Percentiles rank a stretch among this genome's conserved stretches.
phyloP scores from a whole-genome alignment of 2,113 vertebrate species.

The Callaeas wilsoni region DNA sequence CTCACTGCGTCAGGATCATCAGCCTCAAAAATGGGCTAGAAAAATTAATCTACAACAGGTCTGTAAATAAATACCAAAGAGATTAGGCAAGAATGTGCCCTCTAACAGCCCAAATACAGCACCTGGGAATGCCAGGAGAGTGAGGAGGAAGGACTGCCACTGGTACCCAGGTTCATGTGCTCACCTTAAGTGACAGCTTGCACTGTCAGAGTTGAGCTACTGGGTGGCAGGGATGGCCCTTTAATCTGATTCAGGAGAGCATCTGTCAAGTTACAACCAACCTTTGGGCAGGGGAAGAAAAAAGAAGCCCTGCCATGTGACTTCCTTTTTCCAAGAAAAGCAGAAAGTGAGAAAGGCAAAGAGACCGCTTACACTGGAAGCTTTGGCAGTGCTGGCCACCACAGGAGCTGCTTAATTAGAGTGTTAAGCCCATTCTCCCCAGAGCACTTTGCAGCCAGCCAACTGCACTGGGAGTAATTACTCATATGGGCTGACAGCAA shows the following conservation, averaged over 20 bases:
- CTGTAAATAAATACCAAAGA: neutral
- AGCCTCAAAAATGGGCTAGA: neutral
- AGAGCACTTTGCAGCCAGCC: neutral
- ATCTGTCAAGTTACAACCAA: neutral
- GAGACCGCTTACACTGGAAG: neutral
- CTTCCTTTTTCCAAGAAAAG: neutral
- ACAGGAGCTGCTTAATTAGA: neutral
- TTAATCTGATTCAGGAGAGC: neutral
- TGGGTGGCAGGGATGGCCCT: neutral
- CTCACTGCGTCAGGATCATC: neutral
- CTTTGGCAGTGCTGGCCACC: neutral
- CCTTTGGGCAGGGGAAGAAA: neutral
- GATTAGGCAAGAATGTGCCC: neutral
- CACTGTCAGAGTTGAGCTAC: neutral
- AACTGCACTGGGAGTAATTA: neutral
- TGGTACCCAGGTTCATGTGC: neutral
- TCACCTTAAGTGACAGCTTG: neutral
- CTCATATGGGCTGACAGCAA: neutral
- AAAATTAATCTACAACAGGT: neutral
- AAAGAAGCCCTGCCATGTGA: neutral
- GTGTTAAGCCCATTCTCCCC: neutral
- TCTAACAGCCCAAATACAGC: neutral
- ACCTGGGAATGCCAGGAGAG: neutral
- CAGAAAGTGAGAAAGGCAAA: neutral
- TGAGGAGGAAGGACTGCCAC: neutral